Evolutionary conservation across 2,888 invertebrate species (phyloP).

Genomic region (Cerceris ruficornis): DNA sequence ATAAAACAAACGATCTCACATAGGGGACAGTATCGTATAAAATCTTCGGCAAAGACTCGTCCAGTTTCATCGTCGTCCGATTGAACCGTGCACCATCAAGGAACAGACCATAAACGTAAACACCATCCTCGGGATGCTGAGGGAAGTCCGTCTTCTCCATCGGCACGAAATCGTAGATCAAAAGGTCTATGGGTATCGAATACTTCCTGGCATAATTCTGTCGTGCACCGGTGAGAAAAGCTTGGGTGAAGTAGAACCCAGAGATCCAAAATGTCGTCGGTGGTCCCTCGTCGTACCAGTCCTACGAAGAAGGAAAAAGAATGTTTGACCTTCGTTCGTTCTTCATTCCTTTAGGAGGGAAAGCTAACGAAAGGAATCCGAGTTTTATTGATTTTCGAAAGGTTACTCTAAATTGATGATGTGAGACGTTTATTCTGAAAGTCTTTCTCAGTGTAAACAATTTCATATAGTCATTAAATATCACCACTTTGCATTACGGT

Average conservation of each 20-base stretch:
- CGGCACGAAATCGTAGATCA: conserved; percentile 91
- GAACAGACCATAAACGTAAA: conserved; percentile 90
- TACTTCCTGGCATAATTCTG: conserved; percentile 97
- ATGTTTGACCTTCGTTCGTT: too few species aligned
- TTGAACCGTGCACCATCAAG: conserved; percentile 97
- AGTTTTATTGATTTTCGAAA: too few species aligned
- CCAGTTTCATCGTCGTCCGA: conserved; percentile 85
- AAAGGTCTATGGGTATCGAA: conserved; percentile 94
- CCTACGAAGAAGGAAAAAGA: conserved; percentile 80
- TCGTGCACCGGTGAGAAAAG: conserved; percentile 96
- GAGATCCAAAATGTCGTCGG: conserved; percentile 95
- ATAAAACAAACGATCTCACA: conserved; percentile 80
- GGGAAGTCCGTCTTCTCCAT: conserved; percentile 83
- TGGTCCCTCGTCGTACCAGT: conserved; percentile 92
- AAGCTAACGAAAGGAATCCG: too few species aligned
- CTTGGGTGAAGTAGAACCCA: conserved; percentile 97
- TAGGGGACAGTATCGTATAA: conserved; percentile 92
- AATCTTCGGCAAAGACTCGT: conserved; percentile 92
- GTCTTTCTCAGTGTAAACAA: too few species aligned
- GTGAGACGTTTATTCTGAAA: too few species aligned
- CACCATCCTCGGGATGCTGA: conserved; percentile 87
- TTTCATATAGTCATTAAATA: too few species aligned
- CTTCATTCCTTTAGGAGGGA: too few species aligned
- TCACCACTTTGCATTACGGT: too few species aligned
- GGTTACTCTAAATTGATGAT: too few species aligned